A percentile compares a stretch with the other conserved stretches of the same genome.
Conservation (phyloP, 2,797 vertebrate species). For the Dromococcyx pavoninus region DNA sequence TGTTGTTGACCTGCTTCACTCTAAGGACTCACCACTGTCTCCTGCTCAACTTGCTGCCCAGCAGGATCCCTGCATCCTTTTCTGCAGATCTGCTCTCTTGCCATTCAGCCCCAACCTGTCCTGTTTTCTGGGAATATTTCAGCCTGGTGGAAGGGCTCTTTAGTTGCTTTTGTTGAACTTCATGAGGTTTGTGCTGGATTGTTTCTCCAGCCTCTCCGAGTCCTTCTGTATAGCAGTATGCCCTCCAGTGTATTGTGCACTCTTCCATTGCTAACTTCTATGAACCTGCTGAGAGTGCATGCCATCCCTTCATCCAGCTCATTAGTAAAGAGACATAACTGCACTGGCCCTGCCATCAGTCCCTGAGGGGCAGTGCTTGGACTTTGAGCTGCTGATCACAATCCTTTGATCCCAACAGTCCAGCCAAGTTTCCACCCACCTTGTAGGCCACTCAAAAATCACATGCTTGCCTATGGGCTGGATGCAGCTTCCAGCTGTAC, state of each 20-base stretch:
- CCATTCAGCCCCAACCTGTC: neutral
- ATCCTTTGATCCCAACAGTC: neutral
- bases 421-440: neutral
- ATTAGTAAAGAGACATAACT: neutral
- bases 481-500: neutral
- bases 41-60: neutral
- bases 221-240: no score
- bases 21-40: neutral
- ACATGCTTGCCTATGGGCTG: neutral
- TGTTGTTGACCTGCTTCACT: neutral
- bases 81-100: neutral
- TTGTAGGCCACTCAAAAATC: neutral
- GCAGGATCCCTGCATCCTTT: neutral
- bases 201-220: no score
- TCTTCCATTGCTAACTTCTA: neutral
- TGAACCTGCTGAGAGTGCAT: neutral
- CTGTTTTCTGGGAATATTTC: neutral
- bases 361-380: neutral
- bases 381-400: constrained; percentile 2
- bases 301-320: fast-evolving
- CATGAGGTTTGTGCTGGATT: neutral
- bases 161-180: neutral
- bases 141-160: neutral
- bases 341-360: neutral
- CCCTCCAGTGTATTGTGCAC: neutral